Evolutionary conservation across 1,140 invertebrate species (phyloP).

Genomic region (Daktulosphaira vitifoliae): DNA sequence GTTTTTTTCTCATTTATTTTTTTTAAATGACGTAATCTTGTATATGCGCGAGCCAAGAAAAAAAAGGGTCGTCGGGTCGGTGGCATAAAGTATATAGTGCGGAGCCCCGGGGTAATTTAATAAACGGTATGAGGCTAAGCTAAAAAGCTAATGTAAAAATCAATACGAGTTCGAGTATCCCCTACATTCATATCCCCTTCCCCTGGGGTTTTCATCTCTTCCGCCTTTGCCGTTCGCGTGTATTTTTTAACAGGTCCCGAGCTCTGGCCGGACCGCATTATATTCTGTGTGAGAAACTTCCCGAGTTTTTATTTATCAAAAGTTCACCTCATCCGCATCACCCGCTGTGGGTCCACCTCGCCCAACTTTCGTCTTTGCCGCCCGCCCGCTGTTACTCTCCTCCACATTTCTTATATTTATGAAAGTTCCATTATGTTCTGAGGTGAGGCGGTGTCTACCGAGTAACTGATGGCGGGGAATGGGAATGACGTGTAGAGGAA

Average conservation of each 20-base stretch:
- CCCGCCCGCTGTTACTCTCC: background rate
- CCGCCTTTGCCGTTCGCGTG: background rate
- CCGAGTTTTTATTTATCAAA: conserved; percentile 32
- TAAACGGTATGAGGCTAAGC: conserved; percentile 30
- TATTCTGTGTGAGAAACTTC: conserved; percentile 29
- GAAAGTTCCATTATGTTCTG: conserved; percentile 20
- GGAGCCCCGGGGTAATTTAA: conserved; percentile 27
- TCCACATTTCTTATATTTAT: conserved; percentile 30
- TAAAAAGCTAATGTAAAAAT: conserved; percentile 33
- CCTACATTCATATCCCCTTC: background rate
- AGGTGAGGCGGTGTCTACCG: background rate
- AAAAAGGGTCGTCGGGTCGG: no score
- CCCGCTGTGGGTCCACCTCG: background rate
- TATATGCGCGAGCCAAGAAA: no score
- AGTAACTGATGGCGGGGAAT: background rate
- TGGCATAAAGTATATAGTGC: conserved; percentile 9
- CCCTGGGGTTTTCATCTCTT: background rate
- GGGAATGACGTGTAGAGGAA: conserved; percentile 26
- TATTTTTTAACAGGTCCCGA: conserved; percentile 31
- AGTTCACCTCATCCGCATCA: background rate
- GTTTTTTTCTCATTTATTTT: conserved; percentile 7
- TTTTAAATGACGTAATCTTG: conserved; percentile 30
- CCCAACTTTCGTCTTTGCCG: no score
- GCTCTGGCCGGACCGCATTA: conserved; percentile 30
- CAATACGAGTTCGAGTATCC: conserved; percentile 30